These are phyloP conservation scores for Orchestia grillus DNA, from an alignment of 1,140 invertebrate species.

Conservation along the genomic window DNA sequence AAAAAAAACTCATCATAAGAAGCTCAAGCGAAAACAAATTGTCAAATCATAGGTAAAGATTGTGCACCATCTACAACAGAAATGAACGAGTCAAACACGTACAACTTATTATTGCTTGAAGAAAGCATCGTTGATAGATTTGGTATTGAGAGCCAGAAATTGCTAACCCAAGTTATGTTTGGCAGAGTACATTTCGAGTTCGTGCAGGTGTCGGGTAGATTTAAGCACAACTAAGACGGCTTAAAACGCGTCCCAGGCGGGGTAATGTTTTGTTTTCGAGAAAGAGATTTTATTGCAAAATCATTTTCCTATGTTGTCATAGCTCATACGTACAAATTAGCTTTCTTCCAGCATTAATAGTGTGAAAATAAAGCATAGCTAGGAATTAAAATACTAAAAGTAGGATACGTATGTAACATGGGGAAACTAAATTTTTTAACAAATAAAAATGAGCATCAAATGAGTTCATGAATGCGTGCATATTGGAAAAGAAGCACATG, in stretches of 20 bases:
- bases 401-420: not conserved
- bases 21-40: not conserved
- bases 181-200: not conserved
- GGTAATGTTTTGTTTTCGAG: not conserved
- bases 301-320: not conserved
- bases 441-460: not conserved
- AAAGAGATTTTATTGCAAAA: not conserved
- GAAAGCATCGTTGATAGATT: not conserved
- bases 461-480: not conserved
- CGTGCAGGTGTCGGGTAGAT: not conserved
- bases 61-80: not conserved
- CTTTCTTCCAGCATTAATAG: not conserved
- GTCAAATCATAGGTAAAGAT: not conserved
- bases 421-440: not conserved
- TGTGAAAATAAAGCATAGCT: not conserved
- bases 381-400: not conserved
- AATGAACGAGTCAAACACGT: not conserved
- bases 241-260: not conserved
- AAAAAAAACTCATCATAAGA: not conserved
- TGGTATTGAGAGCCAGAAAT: too few relatives aligned
- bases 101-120: not conserved
- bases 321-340: not conserved
- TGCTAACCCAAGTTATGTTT: too few relatives aligned
- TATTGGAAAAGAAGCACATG: not conserved
- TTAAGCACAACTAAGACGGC: not conserved